Percentiles rank a stretch among this genome's conserved stretches.
phyloP scores from a whole-genome alignment of 2,888 invertebrate species.

The Acronicta alni region DNA sequence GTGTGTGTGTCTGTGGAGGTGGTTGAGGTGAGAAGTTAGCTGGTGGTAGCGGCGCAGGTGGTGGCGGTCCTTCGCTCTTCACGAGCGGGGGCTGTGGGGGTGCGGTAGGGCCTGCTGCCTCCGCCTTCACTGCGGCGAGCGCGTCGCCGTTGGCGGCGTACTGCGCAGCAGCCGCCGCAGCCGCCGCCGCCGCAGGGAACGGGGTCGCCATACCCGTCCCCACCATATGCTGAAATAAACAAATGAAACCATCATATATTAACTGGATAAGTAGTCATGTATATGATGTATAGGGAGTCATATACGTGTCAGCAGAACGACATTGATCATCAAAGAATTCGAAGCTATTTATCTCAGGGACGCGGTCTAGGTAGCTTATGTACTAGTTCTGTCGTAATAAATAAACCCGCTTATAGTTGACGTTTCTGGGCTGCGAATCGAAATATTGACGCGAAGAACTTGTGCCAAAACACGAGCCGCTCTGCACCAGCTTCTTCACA shows the following conservation, averaged over 20 bases:
- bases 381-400: constrained; percentile 84
- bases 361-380: constrained; percentile 69
- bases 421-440: constrained; percentile 85
- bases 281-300: constrained; percentile 10
- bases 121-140: constrained; percentile 86
- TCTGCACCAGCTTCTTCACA: constrained; percentile 53
- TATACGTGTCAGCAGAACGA: constrained; percentile 59
- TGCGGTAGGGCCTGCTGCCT: constrained; percentile 78
- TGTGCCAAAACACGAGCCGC: constrained; percentile 79
- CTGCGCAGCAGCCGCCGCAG: constrained; percentile 90
- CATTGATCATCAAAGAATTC: constrained; percentile 64
- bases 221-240: constrained; percentile 96
- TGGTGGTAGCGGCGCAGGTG: constrained; percentile 80
- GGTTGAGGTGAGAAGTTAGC: constrained; percentile 86
- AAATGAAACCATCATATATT: constrained; percentile 36
- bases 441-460: constrained; percentile 81
- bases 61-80: constrained; percentile 88
- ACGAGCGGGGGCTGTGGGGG: constrained; percentile 83
- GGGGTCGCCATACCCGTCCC: constrained; percentile 96
- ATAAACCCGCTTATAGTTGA: constrained; percentile 81
- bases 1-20: constrained; percentile 78
- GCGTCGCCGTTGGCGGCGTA: constrained; percentile 88
- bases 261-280: constrained; percentile 2
- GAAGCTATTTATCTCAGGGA: constrained; percentile 72
- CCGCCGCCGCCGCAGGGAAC: constrained; percentile 91